phyloP scores from a whole-genome alignment of 1,140 invertebrate species.

The Leguminivora glycinivorella region DNA sequence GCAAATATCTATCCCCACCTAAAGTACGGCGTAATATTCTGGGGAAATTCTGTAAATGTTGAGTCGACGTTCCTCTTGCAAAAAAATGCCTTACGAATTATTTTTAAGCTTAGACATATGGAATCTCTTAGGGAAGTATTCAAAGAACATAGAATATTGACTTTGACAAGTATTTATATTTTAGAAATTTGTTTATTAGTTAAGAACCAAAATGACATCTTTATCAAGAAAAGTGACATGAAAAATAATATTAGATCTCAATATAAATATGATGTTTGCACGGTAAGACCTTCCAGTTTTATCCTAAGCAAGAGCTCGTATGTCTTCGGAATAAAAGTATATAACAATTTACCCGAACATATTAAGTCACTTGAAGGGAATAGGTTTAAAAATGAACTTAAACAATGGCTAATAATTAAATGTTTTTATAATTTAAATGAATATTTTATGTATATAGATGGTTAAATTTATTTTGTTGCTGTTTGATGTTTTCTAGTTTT shows the following conservation, averaged over 20 bases:
- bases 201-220: background rate
- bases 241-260: background rate
- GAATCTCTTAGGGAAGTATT: background rate
- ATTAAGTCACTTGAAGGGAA: no score
- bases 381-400: no score
- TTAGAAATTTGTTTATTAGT: constrained; percentile 2
- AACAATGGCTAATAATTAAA: no score
- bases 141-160: background rate
- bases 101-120: background rate
- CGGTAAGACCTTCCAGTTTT: no score
- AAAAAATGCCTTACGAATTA: background rate
- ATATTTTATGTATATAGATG: no score
- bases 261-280: background rate
- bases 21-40: background rate
- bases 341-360: no score
- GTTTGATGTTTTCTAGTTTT: no score
- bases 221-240: background rate
- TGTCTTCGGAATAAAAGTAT: no score
- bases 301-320: no score
- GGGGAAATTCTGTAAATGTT: background rate
- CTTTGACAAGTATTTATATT: background rate
- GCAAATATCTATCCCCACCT: background rate
- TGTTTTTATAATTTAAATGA: no score
- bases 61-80: background rate
- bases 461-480: no score